Percentiles rank a stretch among this genome's conserved stretches.
Conservation (phyloP, 1,140 invertebrate species). For the Diachasmimorpha longicaudata region DNA sequence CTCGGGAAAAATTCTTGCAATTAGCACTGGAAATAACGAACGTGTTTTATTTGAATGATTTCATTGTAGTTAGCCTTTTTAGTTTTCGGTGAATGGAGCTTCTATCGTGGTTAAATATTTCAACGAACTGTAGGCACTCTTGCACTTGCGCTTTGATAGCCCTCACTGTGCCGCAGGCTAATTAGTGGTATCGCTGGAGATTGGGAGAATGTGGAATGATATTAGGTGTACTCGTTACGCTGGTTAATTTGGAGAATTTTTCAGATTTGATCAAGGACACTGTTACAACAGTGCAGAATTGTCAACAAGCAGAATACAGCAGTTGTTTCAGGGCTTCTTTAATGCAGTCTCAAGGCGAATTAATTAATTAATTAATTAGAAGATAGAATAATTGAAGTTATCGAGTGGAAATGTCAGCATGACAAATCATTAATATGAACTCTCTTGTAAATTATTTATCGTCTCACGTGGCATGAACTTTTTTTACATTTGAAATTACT, state of each 20-base stretch:
- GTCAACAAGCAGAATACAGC: not conserved
- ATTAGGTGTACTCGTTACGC: not conserved
- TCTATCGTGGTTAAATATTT: not conserved
- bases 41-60: not conserved
- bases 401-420: not conserved
- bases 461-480: not conserved
- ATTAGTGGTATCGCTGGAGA: not conserved
- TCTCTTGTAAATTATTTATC: not conserved
- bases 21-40: not conserved
- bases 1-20: not conserved
- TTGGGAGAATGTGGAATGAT: not conserved
- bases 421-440: not conserved
- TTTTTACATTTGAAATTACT: not conserved
- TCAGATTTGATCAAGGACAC: not conserved
- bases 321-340: not conserved
- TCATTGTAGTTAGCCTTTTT: not conserved
- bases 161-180: not conserved
- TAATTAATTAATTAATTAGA: not conserved
- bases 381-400: not conserved
- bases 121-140: not conserved
- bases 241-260: not conserved
- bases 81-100: not conserved
- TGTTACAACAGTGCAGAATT: not conserved
- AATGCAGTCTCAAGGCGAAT: not conserved
- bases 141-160: not conserved